These are phyloP conservation scores for Euborellia annulipes DNA, from an alignment of 1,140 invertebrate genomes.

Conservation along the genomic window DNA sequence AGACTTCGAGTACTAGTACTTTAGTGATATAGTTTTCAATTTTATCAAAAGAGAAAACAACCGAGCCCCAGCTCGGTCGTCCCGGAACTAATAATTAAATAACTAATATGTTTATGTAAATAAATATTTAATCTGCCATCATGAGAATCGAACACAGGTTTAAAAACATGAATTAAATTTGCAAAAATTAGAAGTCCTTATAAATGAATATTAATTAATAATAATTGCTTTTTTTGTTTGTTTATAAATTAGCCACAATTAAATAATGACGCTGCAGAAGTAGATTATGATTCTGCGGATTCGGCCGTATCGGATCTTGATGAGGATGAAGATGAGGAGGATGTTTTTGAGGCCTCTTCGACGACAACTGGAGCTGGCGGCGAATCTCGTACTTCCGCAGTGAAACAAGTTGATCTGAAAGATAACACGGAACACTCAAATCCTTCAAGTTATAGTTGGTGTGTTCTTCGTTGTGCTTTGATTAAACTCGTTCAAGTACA, in stretches of 20 bases:
- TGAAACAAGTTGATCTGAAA: conserved; percentile 25
- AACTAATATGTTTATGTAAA: too few relatives aligned
- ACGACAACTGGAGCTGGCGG: conserved; percentile 11
- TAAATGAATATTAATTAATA: too few relatives aligned
- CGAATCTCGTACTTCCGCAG: conserved; percentile 30
- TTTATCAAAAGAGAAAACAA: too few relatives aligned
- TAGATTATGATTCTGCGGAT: conserved; percentile 82
- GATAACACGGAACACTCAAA: conserved; percentile 76
- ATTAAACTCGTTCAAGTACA: conserved; percentile 69
- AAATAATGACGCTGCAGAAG: conserved; percentile 46
- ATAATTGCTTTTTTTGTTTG: conserved; percentile 5
- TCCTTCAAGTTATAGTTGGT: conserved; percentile 88
- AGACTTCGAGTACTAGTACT: too few relatives aligned
- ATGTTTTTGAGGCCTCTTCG: conserved; percentile 44
- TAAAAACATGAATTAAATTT: too few relatives aligned
- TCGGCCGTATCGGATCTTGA: conserved; percentile 61
- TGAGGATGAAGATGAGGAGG: conserved; percentile 57
- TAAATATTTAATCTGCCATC: too few relatives aligned
- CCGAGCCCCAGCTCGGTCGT: too few relatives aligned
- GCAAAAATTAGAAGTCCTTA: too few relatives aligned
- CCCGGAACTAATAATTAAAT: too few relatives aligned
- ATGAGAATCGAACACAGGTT: too few relatives aligned
- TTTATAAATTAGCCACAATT: conserved; percentile 40
- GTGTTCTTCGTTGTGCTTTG: conserved; percentile 75
- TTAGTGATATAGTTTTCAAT: too few relatives aligned